phyloP scores from a whole-genome alignment of 2,797 vertebrate species.

The Notolabrus celidotus region DNA sequence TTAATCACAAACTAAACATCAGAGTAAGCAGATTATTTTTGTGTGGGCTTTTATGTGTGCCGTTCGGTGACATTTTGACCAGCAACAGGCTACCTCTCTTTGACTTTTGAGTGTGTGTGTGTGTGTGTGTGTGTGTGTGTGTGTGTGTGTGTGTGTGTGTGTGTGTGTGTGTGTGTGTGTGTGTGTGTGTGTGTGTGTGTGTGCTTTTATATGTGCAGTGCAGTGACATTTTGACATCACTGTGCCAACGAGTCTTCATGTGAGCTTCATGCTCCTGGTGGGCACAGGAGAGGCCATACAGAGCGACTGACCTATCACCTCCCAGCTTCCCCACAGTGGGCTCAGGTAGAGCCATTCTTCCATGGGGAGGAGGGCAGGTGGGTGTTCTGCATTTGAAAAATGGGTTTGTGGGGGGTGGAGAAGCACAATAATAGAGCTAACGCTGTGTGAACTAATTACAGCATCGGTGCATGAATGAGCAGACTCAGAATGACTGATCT shows the following conservation, averaged over 20 bases:
- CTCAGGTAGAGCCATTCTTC: conserved; percentile 46
- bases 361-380: conserved; percentile 30
- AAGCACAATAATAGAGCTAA: conserved; percentile 27
- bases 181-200: conserved; percentile 14
- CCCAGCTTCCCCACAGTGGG: conserved; percentile 45
- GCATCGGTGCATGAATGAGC: not conserved
- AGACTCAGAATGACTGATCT: not conserved
- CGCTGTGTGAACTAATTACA: conserved; percentile 19
- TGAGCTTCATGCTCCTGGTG: conserved; percentile 49
- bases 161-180: too few relatives aligned
- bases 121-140: too few relatives aligned
- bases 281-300: conserved; percentile 61
- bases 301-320: conserved; percentile 76
- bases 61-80: conserved; percentile 65
- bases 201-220: conserved; percentile 49
- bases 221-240: conserved; percentile 69
- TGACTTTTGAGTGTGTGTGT: conserved; percentile 17
- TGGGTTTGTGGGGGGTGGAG: conserved; percentile 9
- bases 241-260: conserved; percentile 34
- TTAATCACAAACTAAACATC: conserved; percentile 38
- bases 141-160: too few relatives aligned
- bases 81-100: conserved; percentile 20
- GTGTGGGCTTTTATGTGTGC: conserved; percentile 27
- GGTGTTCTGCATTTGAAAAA: conserved; percentile 47
- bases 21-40: conserved; percentile 28